A percentile compares a stretch with the other conserved stretches of the same genome.
Conservation (phyloP, 2,888 invertebrate genomes). For the Lamellibrachia columna region DNA sequence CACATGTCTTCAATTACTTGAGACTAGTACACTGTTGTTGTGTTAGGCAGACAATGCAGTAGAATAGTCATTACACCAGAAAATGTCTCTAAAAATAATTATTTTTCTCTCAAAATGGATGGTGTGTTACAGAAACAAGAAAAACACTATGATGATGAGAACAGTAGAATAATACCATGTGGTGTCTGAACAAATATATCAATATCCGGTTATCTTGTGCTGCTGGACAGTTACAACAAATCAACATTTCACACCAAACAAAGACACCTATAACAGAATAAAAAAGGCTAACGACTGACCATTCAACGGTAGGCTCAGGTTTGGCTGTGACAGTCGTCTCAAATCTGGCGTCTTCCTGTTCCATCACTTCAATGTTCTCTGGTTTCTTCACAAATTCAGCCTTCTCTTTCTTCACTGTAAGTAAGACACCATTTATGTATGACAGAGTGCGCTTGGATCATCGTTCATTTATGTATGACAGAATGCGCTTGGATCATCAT, state of each 20-base stretch:
- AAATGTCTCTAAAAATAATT: background rate
- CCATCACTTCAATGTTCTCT: conserved; percentile 55
- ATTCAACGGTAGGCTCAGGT: conserved; percentile 86
- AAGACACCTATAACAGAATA: background rate
- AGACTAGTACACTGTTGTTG: background rate
- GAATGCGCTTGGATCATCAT: background rate
- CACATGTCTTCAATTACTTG: background rate
- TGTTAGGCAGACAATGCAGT: background rate
- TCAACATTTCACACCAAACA: background rate
- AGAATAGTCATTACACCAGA: background rate
- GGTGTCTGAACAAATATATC: background rate
- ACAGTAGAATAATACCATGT: background rate
- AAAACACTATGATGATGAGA: background rate
- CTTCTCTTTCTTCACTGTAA: conserved; percentile 63
- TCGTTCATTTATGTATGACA: background rate
- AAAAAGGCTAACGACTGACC: conserved; percentile 71
- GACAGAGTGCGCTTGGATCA: background rate
- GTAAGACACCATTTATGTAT: background rate
- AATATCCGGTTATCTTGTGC: too few relatives aligned
- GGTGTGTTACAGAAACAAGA: background rate
- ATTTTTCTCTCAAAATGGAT: background rate
- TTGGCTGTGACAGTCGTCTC: conserved; percentile 86
- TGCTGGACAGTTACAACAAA: too few relatives aligned
- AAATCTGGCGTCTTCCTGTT: conserved; percentile 65
- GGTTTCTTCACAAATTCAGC: conserved; percentile 62